A percentile compares a stretch with the other conserved stretches of the same genome.
phyloP scores from a whole-genome alignment of 2,888 invertebrate species.

The Allolobophora icterica region DNA sequence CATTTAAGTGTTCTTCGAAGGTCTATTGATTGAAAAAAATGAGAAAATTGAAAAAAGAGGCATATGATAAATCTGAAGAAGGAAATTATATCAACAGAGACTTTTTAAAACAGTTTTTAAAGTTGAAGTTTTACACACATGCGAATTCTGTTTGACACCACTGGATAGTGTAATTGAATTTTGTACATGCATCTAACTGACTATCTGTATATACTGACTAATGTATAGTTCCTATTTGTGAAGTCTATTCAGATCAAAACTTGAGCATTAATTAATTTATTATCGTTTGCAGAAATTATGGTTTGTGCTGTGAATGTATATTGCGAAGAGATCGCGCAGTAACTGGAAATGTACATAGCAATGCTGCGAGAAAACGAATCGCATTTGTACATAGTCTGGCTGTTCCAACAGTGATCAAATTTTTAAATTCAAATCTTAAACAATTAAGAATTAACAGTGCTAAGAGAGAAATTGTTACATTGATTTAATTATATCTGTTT shows the following conservation, averaged over 20 bases:
- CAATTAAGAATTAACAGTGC: not conserved
- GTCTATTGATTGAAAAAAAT: not conserved
- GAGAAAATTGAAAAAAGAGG: not conserved
- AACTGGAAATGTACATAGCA: not conserved
- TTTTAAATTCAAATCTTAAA: not conserved
- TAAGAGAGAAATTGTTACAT: not conserved
- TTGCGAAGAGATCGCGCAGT: not conserved
- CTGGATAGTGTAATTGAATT: no score
- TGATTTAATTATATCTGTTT: not conserved
- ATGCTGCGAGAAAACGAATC: not conserved
- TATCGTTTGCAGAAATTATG: not conserved
- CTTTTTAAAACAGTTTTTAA: not conserved
- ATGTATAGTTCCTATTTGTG: not conserved
- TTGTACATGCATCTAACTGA: not conserved
- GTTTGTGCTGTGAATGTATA: not conserved
- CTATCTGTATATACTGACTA: not conserved
- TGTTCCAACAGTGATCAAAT: not conserved
- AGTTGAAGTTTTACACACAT: no score
- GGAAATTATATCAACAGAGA: not conserved
- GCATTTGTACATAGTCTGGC: not conserved
- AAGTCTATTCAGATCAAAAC: not conserved
- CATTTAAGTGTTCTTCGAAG: no score
- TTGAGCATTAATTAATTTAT: slow-evolving; percentile 17
- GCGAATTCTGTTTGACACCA: no score
- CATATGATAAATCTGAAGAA: not conserved